Evolutionary conservation across 2,113 vertebrate species (phyloP).

Genomic region (Phyllostomus discolor): DNA sequence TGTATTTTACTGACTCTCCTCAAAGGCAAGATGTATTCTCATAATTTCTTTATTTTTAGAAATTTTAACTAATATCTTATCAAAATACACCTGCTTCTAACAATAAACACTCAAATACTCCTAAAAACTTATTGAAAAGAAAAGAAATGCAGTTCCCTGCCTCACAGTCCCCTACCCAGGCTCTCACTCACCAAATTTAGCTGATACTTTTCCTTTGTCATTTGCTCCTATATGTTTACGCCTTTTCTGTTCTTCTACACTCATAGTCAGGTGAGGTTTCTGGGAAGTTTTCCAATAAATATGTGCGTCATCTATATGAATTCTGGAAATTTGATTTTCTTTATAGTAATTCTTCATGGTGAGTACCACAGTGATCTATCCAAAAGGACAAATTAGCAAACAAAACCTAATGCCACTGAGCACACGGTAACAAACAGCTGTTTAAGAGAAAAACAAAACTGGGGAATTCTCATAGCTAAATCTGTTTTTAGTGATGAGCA

Average conservation of each 20-base stretch:
- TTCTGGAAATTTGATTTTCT: slow-evolving; percentile 10
- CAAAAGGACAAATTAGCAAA: slow-evolving; percentile 53
- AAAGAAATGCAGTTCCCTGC: background rate
- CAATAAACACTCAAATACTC: background rate
- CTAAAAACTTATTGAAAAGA: background rate
- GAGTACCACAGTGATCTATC: background rate
- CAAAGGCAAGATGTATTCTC: background rate
- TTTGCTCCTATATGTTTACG: background rate
- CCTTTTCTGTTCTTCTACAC: background rate
- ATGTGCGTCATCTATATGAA: background rate
- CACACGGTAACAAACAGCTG: slow-evolving; percentile 33
- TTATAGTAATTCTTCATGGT: slow-evolving; percentile 21
- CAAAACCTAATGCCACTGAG: slow-evolving; percentile 26
- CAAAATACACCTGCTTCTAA: background rate
- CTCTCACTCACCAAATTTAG: background rate
- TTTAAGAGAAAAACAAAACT: slow-evolving; percentile 2
- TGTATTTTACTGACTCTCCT: background rate
- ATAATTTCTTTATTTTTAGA: background rate
- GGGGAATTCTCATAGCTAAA: slow-evolving; percentile 37
- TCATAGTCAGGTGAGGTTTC: background rate
- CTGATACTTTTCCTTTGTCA: background rate
- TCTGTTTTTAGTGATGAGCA: slow-evolving; percentile 41
- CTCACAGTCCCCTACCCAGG: background rate
- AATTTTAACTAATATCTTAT: background rate
- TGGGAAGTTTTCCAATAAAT: background rate